A percentile compares a stretch with the other conserved stretches of the same genome.
These are phyloP conservation scores for Hofmannophila pseudospretella DNA, from an alignment of 2,888 invertebrate species.

Conservation along the genomic window DNA sequence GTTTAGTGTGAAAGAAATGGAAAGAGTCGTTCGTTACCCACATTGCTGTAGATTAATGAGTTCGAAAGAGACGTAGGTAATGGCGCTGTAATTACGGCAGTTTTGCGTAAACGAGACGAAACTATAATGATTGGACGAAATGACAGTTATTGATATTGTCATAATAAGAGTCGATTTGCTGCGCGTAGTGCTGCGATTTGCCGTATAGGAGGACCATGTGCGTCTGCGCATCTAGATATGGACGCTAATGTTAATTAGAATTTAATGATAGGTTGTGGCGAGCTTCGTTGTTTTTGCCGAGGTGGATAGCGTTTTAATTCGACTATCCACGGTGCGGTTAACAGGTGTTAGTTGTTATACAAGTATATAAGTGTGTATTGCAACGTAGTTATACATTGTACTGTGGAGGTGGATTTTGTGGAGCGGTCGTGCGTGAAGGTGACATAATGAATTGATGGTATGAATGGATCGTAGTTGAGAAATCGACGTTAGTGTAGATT, in stretches of 20 bases:
- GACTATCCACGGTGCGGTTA: constrained; percentile 11
- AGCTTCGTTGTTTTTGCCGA: constrained; percentile 27
- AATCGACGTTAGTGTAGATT: too few relatives aligned
- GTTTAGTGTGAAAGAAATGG: constrained; percentile 64
- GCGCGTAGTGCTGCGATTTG: constrained; percentile 39
- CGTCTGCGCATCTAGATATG: constrained; percentile 41
- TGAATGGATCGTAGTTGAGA: too few relatives aligned
- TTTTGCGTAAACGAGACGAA: constrained; percentile 70
- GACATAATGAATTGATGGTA: not conserved
- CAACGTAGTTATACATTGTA: not conserved
- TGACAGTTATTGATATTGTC: constrained; percentile 73
- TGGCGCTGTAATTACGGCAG: constrained; percentile 60
- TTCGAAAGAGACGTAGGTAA: constrained; percentile 67
- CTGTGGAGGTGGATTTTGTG: not conserved
- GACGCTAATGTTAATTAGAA: constrained; percentile 59
- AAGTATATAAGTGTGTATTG: not conserved
- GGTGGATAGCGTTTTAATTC: constrained; percentile 17
- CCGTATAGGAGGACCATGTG: constrained; percentile 34
- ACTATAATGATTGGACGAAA: constrained; percentile 65
- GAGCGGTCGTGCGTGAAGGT: constrained; percentile 2
- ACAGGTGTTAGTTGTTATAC: constrained; percentile 7
- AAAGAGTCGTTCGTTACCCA: constrained; percentile 47
- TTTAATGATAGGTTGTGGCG: constrained; percentile 55
- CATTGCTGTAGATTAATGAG: constrained; percentile 62
- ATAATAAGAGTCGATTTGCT: constrained; percentile 58